Base-by-base conservation (phyloP, 2,888 invertebrate species). In the Drosophila pseudotakahashii region DNA sequence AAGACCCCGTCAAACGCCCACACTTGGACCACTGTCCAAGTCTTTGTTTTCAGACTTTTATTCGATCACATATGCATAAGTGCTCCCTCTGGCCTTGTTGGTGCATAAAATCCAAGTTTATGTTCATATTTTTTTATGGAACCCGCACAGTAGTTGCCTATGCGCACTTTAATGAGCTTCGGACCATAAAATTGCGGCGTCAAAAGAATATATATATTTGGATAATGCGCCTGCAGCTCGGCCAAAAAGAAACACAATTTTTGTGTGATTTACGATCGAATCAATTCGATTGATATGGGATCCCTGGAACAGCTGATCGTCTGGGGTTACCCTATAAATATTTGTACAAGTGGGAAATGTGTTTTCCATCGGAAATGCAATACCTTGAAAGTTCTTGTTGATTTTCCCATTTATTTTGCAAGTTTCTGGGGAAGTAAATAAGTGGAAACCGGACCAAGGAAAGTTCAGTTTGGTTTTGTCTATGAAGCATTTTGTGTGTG, bases 131-230 rank as follows among this genome's bases (percentile, higher is more conserved):
- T 61, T 45, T 66, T 66, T 66, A 66, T 68, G 66, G 19, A 34
- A n/a, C 55, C 57, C 37, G 55, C 64, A 73, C 73, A 64, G 71
- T 71, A 73, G 71, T 73, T 60, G 48, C 50, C 14, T 26, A 19
- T 42, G 42, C 50, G 23, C 34, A 23, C 44, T 64, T 64, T 66
- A 52, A 68, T 54, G 68, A 68, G 39, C 68, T 32, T 7, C 10
- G 32, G 14, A 19, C 37, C 68, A 54, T 66, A 68, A 66, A 66
- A 53, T 16, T 2, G 26, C 23, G 14, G 30, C 39, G 45, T 45
- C 37, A 19, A 41, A 44, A 30, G n/a, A 10, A 30, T 36, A 63
- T 64, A 63, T 64, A 66, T 51, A 51, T 64, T 66, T 45, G 62
- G 62, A 26, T 62, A 62, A 62, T 48, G 62, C 34, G 39, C 23